Conservation (phyloP, 1,140 invertebrate species). For the Phymorhynchus buccinoides region DNA sequence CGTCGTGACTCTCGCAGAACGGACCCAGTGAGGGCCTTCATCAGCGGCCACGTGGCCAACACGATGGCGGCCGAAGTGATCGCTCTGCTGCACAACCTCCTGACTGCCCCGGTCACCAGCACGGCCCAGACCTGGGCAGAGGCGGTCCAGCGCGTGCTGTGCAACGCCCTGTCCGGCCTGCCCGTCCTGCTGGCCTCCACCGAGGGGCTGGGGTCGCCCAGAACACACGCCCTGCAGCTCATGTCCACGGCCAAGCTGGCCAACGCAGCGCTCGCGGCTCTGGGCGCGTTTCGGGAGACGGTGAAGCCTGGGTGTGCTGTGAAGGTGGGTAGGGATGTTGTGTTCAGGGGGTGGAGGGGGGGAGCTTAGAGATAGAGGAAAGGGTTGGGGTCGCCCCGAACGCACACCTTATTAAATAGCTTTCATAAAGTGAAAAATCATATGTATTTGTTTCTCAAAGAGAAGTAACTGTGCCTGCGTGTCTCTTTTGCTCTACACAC, state of each 20-base stretch:
- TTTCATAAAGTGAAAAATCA: too few species aligned
- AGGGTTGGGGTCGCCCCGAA: too few species aligned
- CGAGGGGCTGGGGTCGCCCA: constrained; percentile 62
- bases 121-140: constrained; percentile 68
- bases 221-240: constrained; percentile 63
- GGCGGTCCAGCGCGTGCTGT: constrained; percentile 70
- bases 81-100: constrained; percentile 69
- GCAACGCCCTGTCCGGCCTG: constrained; percentile 67
- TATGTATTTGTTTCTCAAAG: too few species aligned
- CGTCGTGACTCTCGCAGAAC: constrained; percentile 59
- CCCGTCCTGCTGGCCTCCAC: constrained; percentile 64
- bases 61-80: constrained; percentile 74
- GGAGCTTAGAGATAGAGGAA: too few species aligned
- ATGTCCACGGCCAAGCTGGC: constrained; percentile 71
- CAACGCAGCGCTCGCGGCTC: constrained; percentile 72
- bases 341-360: too few species aligned
- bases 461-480: too few species aligned
- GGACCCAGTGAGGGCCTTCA: constrained; percentile 72
- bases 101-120: constrained; percentile 62
- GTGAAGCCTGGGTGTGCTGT: constrained; percentile 72
- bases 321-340: too few species aligned
- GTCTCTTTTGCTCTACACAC: too few species aligned
- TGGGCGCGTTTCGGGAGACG: constrained; percentile 72
- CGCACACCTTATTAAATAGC: too few species aligned
- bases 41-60: constrained; percentile 74